These are phyloP conservation scores for Bedellia somnulentella DNA, from an alignment of 2,888 invertebrate species.

Conservation along the genomic window DNA sequence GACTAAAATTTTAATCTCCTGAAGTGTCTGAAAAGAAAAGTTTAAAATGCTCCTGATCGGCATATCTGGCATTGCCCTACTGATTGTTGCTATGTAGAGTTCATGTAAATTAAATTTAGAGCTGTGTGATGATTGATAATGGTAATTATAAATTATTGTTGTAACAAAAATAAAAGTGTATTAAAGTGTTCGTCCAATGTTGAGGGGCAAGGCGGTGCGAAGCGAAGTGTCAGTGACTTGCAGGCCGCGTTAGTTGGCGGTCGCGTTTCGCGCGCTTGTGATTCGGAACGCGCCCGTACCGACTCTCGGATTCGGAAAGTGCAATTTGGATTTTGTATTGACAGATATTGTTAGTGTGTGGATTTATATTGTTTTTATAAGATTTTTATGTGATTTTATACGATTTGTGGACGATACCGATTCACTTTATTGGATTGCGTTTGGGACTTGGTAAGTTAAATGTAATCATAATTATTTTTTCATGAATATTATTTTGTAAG, in stretches of 20 bases:
- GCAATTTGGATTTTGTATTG: slow-evolving; percentile 13
- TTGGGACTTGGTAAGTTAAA: slow-evolving; percentile 51
- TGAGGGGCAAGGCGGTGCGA: slow-evolving; percentile 25
- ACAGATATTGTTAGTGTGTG: slow-evolving; percentile 42
- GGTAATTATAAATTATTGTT: too few species aligned
- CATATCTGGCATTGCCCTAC: too few species aligned
- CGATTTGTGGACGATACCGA: slow-evolving; percentile 28
- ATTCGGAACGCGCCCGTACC: not conserved
- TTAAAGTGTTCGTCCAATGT: slow-evolving; percentile 21
- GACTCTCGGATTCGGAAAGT: not conserved
- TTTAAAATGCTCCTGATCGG: too few species aligned
- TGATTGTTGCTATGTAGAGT: too few species aligned
- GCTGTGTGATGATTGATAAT: too few species aligned
- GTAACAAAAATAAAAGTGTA: slow-evolving; percentile 38
- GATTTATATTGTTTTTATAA: slow-evolving; percentile 14
- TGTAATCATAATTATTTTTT: too few species aligned
- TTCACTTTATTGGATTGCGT: slow-evolving; percentile 53
- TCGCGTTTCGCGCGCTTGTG: slow-evolving; percentile 4
- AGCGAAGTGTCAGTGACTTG: slow-evolving; percentile 49
- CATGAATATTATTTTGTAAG: too few species aligned
- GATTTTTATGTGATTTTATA: slow-evolving; percentile 10
- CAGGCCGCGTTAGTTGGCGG: slow-evolving; percentile 21
- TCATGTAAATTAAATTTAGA: too few species aligned
- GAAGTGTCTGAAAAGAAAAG: too few species aligned
- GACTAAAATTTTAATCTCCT: too few species aligned